Evolutionary conservation across 2,888 invertebrate species (phyloP).

Genomic region (Pegoplata infirma): DNA sequence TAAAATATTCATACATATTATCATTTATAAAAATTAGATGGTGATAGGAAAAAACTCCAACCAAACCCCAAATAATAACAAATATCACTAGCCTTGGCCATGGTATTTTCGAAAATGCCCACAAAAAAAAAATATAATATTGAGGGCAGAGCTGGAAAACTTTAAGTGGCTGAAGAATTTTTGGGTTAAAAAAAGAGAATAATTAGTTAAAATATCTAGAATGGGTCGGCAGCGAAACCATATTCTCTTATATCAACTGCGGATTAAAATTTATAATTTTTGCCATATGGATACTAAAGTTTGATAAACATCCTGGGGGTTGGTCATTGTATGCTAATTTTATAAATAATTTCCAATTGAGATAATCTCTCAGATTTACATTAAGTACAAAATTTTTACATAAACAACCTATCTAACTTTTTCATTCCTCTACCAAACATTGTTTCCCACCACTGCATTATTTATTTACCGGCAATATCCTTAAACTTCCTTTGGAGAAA

Average conservation of each 20-base stretch:
- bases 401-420: no score
- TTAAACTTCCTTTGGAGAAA: background rate
- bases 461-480: background rate
- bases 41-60: background rate
- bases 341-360: no score
- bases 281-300: no score
- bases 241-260: no score
- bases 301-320: no score
- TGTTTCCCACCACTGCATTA: no score
- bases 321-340: background rate
- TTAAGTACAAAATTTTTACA: background rate
- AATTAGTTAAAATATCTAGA: no score
- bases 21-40: background rate
- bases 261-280: no score
- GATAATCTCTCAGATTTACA: background rate
- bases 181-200: no score
- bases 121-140: constrained; percentile 14
- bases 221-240: no score
- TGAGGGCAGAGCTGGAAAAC: background rate
- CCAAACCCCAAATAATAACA: constrained; percentile 1
- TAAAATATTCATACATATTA: background rate
- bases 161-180: no score
- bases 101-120: constrained; percentile 5
- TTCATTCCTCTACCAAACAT: no score
- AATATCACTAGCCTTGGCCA: constrained; percentile 32